phyloP scores from a whole-genome alignment of 1,140 invertebrate species.

The Caenorhabditis tropicalis region DNA sequence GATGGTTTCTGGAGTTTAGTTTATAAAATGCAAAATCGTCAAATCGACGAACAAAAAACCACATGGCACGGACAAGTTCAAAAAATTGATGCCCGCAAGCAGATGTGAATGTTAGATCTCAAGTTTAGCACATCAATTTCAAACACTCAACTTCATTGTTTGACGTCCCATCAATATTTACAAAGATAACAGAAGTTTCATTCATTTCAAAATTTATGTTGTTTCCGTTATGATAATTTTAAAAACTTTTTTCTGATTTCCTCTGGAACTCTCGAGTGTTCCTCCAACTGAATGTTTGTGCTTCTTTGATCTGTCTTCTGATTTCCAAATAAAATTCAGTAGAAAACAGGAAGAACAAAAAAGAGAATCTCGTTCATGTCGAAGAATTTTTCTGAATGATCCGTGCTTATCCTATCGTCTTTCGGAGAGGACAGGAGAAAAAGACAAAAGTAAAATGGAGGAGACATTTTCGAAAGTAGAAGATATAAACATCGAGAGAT shows the following conservation, averaged over 20 bases:
- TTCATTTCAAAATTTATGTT: too few species aligned
- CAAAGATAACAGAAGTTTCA: neutral
- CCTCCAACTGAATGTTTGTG: too few species aligned
- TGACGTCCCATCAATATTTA: neutral
- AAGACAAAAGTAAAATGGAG: constrained; percentile 18
- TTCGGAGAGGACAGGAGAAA: neutral
- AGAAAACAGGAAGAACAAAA: neutral
- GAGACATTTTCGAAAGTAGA: constrained; percentile 31
- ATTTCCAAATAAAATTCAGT: too few species aligned
- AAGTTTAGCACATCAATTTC: constrained; percentile 16
- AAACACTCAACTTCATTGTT: constrained; percentile 26
- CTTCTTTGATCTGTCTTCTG: too few species aligned
- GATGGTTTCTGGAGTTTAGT: too few species aligned
- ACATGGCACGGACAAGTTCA: constrained; percentile 3
- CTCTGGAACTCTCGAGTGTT: too few species aligned
- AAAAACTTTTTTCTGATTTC: too few species aligned
- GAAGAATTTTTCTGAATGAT: neutral
- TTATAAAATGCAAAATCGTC: neutral
- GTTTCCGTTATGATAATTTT: too few species aligned
- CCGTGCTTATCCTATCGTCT: neutral
- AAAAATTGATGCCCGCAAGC: neutral
- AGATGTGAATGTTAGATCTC: constrained; percentile 28
- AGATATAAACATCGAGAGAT: constrained; percentile 42
- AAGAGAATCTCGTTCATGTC: neutral
- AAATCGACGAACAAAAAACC: neutral